A percentile compares a stretch with the other conserved stretches of the same genome.
Conservation (phyloP, 2,797 vertebrate species). For the Catamblyrhynchus diadema region DNA sequence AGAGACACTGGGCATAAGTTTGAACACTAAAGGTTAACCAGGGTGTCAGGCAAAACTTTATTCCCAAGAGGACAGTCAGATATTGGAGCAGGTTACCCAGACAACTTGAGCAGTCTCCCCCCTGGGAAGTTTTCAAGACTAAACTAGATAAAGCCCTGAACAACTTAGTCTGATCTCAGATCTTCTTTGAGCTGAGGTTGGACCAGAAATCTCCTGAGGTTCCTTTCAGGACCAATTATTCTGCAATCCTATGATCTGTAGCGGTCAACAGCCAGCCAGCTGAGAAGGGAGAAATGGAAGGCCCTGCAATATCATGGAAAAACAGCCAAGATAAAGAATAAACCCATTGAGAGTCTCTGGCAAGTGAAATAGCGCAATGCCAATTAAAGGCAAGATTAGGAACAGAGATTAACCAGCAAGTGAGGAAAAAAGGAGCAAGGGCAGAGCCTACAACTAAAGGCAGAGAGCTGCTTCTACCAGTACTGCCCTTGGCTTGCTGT, state of each 20-base stretch:
- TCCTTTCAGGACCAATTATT: neutral
- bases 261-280: neutral
- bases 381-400: neutral
- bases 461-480: neutral
- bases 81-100: neutral
- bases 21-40: neutral
- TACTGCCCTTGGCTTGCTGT: neutral
- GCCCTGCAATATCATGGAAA: neutral
- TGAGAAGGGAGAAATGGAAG: neutral
- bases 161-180: neutral
- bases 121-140: neutral
- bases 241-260: neutral
- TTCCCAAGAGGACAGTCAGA: neutral
- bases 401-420: neutral
- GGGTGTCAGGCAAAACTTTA: neutral
- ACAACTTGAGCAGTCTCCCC: neutral
- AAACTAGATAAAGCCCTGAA: neutral
- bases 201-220: neutral
- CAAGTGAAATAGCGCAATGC: neutral
- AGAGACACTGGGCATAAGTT: rapidly evolving
- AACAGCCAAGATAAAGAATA: neutral
- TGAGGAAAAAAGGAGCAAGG: neutral
- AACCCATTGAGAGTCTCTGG: neutral
- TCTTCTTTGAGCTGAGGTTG: neutral
- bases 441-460: neutral